phyloP scores from a whole-genome alignment of 1,140 invertebrate genomes.

The Anadara kagoshimensis region DNA sequence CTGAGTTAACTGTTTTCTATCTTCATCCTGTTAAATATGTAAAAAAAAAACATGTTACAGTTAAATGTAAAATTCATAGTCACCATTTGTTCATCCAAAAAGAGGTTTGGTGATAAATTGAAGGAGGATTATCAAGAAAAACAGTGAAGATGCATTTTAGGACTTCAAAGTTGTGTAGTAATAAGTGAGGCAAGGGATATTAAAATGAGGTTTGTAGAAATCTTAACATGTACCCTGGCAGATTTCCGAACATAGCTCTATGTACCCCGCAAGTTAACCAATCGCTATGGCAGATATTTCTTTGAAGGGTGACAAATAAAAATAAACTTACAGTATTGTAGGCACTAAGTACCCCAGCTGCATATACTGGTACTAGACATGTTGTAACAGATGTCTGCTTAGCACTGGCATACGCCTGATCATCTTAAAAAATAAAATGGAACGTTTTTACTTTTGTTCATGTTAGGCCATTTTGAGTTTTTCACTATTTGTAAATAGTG shows the following conservation, averaged over 20 bases:
- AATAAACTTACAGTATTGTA: conserved; percentile 65
- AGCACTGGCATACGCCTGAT: conserved; percentile 40
- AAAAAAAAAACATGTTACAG: background rate
- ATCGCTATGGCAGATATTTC: too few relatives aligned
- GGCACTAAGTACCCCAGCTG: conserved; percentile 75
- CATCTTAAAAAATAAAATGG: conserved; percentile 35
- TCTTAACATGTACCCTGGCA: too few relatives aligned
- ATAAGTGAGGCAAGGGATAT: background rate
- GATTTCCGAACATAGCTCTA: too few relatives aligned
- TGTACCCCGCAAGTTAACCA: too few relatives aligned
- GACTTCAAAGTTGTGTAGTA: background rate
- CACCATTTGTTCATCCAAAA: background rate
- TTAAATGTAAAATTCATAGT: background rate
- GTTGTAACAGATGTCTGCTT: conserved; percentile 71
- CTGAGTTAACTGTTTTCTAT: conserved; percentile 73
- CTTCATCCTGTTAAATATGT: conserved; percentile 66
- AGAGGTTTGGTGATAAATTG: background rate
- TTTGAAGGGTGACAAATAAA: too few relatives aligned
- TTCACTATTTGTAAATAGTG: too few relatives aligned
- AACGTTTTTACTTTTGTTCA: background rate
- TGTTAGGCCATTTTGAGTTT: too few relatives aligned
- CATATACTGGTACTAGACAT: conserved; percentile 77
- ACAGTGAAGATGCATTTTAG: background rate
- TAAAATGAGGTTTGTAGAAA: too few relatives aligned
- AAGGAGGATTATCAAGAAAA: background rate